Evolutionary conservation across 1,140 invertebrate species (phyloP), one percentile per base, ranked within the genome.

Genomic region (Cydia fagiglandana): DNA sequence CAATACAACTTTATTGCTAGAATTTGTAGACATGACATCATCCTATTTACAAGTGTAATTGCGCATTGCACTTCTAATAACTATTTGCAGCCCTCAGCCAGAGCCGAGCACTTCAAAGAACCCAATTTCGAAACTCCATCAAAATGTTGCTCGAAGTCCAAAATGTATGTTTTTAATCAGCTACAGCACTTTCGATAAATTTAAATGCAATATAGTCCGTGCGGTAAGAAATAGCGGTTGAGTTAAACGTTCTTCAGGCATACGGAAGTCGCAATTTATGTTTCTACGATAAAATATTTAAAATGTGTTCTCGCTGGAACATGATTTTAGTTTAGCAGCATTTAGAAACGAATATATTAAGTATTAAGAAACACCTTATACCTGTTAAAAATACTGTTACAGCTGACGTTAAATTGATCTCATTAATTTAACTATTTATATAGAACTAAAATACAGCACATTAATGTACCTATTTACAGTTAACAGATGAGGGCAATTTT

Each of bases 161-260:
- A 15, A 38, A 70, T 15, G 73, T 24, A 20, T n/a, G 45, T 24
- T 50, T 73, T 73, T 73, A 73, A 73, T 73, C 73, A 73, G 47
- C 45, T 73, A 53, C 41, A 73, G 17, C 73, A 12, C 45, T 73
- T 50, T 53, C 45, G 47, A 73, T 73, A 73, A 50, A 73, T 73
- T 73, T 73, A 73, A 73, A 73, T 73, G 73, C 45, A 50, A 45
- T 70, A 15, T 73, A 50, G 45, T 28, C 47, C 38, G 28, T 41
- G 66, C 28, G 47, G 45, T 73, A 30, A 73, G 73, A 45, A 73
- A 73, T 73, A 28, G 73, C 73, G 47, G 47, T 20, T n/a, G 45
- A 73, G 73, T 47, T 73, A 73, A 73, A 73, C 73, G 73, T 30
- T 50, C 24, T 24, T n/a, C 45, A 45, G 41, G 13, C 73, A 73